phyloP scores from a whole-genome alignment of 2,797 vertebrate genomes.

The Chaetophractus vellerosus region DNA sequence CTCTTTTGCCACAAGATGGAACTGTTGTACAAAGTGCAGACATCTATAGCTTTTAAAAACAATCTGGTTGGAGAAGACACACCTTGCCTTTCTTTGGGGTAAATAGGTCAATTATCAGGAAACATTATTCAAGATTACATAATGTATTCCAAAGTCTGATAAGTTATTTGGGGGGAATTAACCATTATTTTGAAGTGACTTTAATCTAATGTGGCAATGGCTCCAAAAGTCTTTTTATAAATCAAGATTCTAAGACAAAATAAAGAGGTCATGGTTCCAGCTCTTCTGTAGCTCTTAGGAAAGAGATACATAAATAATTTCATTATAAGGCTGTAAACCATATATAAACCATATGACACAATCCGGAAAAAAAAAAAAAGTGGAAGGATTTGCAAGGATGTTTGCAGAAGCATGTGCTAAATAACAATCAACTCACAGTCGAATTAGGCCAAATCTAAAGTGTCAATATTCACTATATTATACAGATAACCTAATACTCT shows the following conservation, averaged over 20 bases:
- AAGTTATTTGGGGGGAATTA: neutral
- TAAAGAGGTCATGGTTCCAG: conserved; percentile 15
- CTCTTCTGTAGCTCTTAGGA: conserved; percentile 32
- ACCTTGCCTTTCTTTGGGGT: neutral
- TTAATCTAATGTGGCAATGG: neutral
- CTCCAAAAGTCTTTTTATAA: conserved; percentile 55
- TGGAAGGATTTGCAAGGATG: neutral
- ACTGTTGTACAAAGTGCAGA: conserved; percentile 55
- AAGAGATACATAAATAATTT: conserved; percentile 51
- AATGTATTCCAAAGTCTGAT: conserved; percentile 35
- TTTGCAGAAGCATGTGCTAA: neutral
- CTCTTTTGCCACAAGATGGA: conserved; percentile 80
- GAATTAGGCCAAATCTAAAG: conserved; percentile 21
- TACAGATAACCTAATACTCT: neutral
- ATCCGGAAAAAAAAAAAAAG: conserved; percentile 7
- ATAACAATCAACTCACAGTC: conserved; percentile 8
- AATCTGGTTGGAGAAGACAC: neutral
- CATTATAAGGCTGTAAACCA: neutral
- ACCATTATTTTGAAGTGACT: conserved; percentile 37
- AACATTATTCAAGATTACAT: conserved; percentile 6
- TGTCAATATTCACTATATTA: neutral
- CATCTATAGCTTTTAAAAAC: neutral
- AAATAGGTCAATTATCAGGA: neutral
- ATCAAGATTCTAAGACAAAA: conserved; percentile 64
- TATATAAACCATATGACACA: neutral